Base-by-base conservation (phyloP, 2,797 vertebrate species). In the Rhynchotus rufescens region DNA sequence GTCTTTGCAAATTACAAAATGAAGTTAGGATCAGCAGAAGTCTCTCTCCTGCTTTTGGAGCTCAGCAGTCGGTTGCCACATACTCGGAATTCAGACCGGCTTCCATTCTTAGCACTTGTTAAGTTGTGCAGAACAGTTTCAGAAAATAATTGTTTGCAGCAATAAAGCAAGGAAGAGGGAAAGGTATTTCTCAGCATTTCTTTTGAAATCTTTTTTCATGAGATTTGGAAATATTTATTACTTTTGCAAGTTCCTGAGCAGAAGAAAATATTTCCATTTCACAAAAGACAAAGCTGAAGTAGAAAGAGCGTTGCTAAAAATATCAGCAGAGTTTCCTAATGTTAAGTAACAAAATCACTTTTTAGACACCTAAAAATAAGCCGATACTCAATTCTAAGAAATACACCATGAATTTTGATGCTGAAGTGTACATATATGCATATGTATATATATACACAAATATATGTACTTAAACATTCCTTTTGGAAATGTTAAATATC, bases 1-100 rank as follows among this genome's bases (percentile, higher is more conserved):
- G 74, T 91, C 89, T 95, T 93, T 62, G 36, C 78, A 91, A 90
- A 86, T 88, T 90, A 82, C 60, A 60, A 90, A 92, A 82, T 78
- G 23, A 84, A 90, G 49, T 72, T 68, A 69, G 38, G 69, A 78
- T 65, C 49, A 88, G 47, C 47, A 73, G 62, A 75, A 19, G 17
- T 32, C 28, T 84, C 42, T 60, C 80, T 62, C 34, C 15, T 1
- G 1, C 30, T 79, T 80, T 40, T 22, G 38, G 52, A 54, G 52
- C 28, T 54, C 52, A 54, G 52, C 28, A n/a, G 19, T n/a, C 28
- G 10, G 28, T 86, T 86, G 44, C 34, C 34, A 14, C 34, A 30
- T 76, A 12, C 14, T 75, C 78, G 25, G 20, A 52, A 34, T 36
- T 47, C 26, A 69, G 32, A n/a, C 9, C 71, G 61, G 26, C 7